These are phyloP conservation scores for Anas platyrhynchos DNA, from an alignment of 2,113 vertebrate species.

Conservation along the genomic window DNA sequence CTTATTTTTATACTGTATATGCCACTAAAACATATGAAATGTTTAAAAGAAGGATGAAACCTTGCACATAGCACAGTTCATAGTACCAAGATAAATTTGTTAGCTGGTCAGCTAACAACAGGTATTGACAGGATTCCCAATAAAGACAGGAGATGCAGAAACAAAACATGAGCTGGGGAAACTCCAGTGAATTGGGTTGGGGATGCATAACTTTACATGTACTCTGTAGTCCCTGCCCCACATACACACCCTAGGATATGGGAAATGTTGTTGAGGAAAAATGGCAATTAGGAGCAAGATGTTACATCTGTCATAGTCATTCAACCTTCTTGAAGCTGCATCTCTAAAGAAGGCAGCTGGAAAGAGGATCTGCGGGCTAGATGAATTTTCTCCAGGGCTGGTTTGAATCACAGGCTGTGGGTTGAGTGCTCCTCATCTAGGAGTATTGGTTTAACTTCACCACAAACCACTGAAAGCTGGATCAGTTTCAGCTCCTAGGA, in stretches of 20 bases:
- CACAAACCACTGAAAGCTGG: not conserved
- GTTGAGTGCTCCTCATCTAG: not conserved
- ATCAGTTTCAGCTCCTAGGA: not conserved
- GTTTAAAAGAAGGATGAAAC: not conserved
- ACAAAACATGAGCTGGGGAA: not conserved
- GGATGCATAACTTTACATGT: not conserved
- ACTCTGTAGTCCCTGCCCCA: not conserved
- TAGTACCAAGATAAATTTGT: not conserved
- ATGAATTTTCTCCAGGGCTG: not conserved
- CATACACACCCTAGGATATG: not conserved
- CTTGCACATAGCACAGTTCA: not conserved
- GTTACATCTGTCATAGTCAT: not conserved
- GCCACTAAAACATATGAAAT: not conserved
- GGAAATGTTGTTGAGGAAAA: not conserved
- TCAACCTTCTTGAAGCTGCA: not conserved
- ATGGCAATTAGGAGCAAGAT: rapidly evolving
- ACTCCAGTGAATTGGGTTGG: rapidly evolving
- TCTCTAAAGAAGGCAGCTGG: not conserved
- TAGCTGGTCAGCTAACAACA: not conserved
- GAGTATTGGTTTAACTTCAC: not conserved
- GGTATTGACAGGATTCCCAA: not conserved
- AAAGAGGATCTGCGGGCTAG: not conserved
- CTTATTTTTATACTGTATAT: not conserved
- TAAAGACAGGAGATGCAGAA: not conserved
- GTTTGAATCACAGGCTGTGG: not conserved